Percentiles rank a stretch among this genome's conserved stretches.
Evolutionary conservation across 2,113 vertebrate species (phyloP).

Genomic region (Chaenocephalus aceratus): DNA sequence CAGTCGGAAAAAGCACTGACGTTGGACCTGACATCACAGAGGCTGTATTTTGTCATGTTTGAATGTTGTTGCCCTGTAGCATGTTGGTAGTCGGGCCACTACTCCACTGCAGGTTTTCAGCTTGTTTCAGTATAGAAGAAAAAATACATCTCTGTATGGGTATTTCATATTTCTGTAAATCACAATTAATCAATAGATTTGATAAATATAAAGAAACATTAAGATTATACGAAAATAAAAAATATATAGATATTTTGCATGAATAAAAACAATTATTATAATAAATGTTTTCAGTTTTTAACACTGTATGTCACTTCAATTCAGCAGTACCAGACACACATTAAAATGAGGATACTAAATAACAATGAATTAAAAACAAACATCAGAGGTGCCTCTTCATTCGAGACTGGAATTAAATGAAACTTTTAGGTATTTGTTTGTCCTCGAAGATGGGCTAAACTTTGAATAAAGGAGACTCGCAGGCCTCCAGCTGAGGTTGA

Average conservation of each 20-base stretch:
- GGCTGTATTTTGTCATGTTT: constrained; percentile 54
- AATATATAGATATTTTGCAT: too few relatives aligned
- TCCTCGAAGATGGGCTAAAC: too few relatives aligned
- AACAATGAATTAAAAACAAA: neutral
- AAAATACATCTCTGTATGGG: too few relatives aligned
- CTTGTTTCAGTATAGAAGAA: too few relatives aligned
- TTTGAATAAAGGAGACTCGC: neutral
- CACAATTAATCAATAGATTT: too few relatives aligned
- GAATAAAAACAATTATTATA: too few relatives aligned
- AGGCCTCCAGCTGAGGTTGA: neutral
- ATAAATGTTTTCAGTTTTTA: neutral
- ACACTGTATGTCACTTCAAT: neutral
- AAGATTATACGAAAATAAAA: too few relatives aligned
- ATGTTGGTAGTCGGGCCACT: too few relatives aligned
- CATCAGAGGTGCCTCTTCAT: neutral
- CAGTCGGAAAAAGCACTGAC: constrained; percentile 49
- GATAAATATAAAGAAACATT: too few relatives aligned
- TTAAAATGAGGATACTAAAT: neutral
- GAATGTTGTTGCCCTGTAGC: neutral
- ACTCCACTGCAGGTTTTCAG: too few relatives aligned
- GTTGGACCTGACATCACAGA: constrained; percentile 49
- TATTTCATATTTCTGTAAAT: too few relatives aligned
- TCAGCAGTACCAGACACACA: too few relatives aligned
- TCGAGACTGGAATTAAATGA: neutral
- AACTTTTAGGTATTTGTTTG: neutral